Base-by-base conservation (phyloP, 2,113 vertebrate genomes). In the Siniperca chuatsi region DNA sequence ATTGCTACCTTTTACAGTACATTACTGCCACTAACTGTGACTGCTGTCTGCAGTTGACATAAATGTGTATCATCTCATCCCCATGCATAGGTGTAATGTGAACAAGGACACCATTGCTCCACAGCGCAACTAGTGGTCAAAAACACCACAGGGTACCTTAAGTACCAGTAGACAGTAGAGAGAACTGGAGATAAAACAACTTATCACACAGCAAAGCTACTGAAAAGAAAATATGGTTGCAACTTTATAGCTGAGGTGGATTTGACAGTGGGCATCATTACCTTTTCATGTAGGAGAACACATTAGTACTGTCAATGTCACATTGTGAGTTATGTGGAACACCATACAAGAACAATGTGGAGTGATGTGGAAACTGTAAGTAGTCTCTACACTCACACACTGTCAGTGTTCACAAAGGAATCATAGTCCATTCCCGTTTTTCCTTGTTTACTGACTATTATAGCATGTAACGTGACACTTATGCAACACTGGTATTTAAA, bases 401-500 rank as follows among this genome's bases (percentile, higher is more conserved):
- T 21, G 9, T 44, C 46, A 20, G 61, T 33, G 50, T 21, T 78
- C 18, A 75, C 52, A 71, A 37, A 80, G 62, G 23, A n/a, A 46
- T 57, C 44, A 8, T n/a, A 62, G 18, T 25, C 23, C 2, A n/a
- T 4, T 64, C 29, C 67, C 42, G 52, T 57, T 54, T 50, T 10
- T 40, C 18, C 48, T 60, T 48, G 64, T 76, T 86, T 55, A 85
- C 57, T 15, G 71, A 44, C 57, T 2, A 73, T 20, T 55, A 40
- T 7, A n/a, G 29, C 15, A 29, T 13, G 46, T 37, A 46, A 69
- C n/a, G 4, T 44, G 66, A 83, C 73, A 69, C 42, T 83, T 54
- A 20, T 4, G 18, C 64, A 90, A 72, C 66, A 23, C 44, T 61
- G 81, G 12, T 23, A 62, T 83, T 90, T 68, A 5, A 70, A 15